Evolutionary conservation across 2,797 vertebrate genomes (phyloP).

Genomic region (Oryzias sinensis): DNA sequence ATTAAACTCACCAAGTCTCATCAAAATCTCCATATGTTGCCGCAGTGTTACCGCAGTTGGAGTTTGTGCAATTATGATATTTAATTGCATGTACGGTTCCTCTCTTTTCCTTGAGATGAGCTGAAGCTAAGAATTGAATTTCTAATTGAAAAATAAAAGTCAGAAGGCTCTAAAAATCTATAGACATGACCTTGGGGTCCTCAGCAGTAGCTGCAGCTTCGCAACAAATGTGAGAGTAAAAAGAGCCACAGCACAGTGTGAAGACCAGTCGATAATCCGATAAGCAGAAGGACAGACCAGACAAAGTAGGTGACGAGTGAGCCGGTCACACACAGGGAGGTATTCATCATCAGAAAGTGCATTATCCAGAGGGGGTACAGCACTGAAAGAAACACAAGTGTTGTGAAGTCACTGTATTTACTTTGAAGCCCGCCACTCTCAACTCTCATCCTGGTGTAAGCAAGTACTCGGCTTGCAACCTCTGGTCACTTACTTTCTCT

Average conservation of each 20-base stretch:
- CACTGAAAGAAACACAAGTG: slow-evolving; percentile 29
- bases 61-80: not conserved
- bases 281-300: slow-evolving; percentile 49
- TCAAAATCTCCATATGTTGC: not conserved
- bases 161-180: slow-evolving; percentile 20
- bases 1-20: no score
- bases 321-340: slow-evolving; percentile 26
- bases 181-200: slow-evolving; percentile 28
- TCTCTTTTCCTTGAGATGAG: not conserved
- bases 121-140: slow-evolving; percentile 4
- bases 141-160: slow-evolving; percentile 23
- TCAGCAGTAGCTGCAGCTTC: slow-evolving; percentile 19
- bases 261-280: slow-evolving; percentile 59
- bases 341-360: slow-evolving; percentile 42
- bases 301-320: slow-evolving; percentile 43
- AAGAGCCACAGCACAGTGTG: slow-evolving; percentile 33
- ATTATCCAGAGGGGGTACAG: slow-evolving; percentile 40
- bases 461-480: slow-evolving; percentile 29
- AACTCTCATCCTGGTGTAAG: slow-evolving; percentile 39
- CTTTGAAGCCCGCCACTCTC: slow-evolving; percentile 38
- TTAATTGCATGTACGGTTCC: not conserved
- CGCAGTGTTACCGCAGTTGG: not conserved
- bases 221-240: slow-evolving; percentile 28
- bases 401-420: slow-evolving; percentile 43
- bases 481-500: slow-evolving; percentile 18